These are phyloP conservation scores for Schizaphis graminum DNA, from an alignment of 2,888 invertebrate species.

Conservation along the genomic window DNA sequence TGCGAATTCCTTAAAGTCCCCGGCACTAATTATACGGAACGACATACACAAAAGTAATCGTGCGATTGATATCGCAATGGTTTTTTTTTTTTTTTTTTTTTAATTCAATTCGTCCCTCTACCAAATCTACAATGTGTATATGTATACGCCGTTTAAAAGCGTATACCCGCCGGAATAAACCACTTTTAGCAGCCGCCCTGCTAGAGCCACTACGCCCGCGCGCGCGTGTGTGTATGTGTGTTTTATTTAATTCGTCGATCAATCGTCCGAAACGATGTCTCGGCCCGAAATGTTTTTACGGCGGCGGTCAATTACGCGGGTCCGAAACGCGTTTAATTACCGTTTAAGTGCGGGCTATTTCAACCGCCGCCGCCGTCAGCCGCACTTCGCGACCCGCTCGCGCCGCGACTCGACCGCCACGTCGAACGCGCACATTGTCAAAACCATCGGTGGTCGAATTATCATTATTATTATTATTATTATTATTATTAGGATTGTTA, in stretches of 20 bases:
- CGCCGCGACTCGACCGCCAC: background rate
- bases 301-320: constrained; percentile 55
- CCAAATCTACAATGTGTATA: background rate
- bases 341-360: constrained; percentile 29
- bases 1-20: background rate
- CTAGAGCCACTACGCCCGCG: background rate
- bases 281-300: constrained; percentile 17
- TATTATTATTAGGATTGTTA: background rate
- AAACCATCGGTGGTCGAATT: constrained; percentile 53
- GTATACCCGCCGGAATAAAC: background rate
- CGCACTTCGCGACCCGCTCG: background rate
- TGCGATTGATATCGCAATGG: background rate
- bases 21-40: background rate
- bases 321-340: constrained; percentile 43
- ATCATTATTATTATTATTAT: too few relatives aligned
- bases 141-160: background rate
- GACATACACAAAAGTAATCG: background rate
- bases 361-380: background rate
- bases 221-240: background rate
- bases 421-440: constrained; percentile 45
- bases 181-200: background rate
- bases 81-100: background rate
- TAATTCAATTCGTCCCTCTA: background rate
- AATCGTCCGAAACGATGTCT: constrained; percentile 26
- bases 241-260: constrained; percentile 41